Percentiles rank a stretch among this genome's conserved stretches.
Evolutionary conservation across 2,113 vertebrate species (phyloP).

Genomic region (Xiphophorus hellerii): DNA sequence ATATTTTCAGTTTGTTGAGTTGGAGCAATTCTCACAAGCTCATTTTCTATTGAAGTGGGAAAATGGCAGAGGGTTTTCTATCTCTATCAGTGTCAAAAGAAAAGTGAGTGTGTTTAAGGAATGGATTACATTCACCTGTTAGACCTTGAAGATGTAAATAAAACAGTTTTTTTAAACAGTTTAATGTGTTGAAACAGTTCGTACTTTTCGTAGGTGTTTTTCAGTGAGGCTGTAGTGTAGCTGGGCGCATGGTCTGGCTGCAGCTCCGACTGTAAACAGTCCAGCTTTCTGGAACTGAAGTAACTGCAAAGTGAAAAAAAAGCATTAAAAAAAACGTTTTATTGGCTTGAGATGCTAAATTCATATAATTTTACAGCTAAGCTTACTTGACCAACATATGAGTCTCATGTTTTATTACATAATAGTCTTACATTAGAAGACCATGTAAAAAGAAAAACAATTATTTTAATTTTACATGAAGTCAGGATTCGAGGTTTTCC

Average conservation of each 20-base stretch:
- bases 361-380: not conserved
- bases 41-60: too few relatives aligned
- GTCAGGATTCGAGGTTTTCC: too few relatives aligned
- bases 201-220: slow-evolving; percentile 82
- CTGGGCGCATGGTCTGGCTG: slow-evolving; percentile 85
- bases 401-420: not conserved
- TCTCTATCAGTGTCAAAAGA: not conserved
- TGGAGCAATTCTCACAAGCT: too few relatives aligned
- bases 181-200: not conserved
- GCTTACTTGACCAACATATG: not conserved
- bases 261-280: slow-evolving; percentile 76
- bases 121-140: not conserved
- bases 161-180: not conserved
- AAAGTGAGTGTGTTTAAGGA: not conserved
- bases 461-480: too few relatives aligned
- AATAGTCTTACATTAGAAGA: not conserved
- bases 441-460: not conserved
- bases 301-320: slow-evolving; percentile 71
- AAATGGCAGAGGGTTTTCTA: not conserved
- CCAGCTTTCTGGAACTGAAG: slow-evolving; percentile 85
- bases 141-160: not conserved
- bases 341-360: not conserved
- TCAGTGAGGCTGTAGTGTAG: slow-evolving; percentile 84
- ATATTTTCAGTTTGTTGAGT: too few relatives aligned
- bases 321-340: not conserved